Percentiles rank a stretch among this genome's conserved stretches.
Evolutionary conservation across 2,888 invertebrate species (phyloP).

Genomic region (Tinea semifulvella): DNA sequence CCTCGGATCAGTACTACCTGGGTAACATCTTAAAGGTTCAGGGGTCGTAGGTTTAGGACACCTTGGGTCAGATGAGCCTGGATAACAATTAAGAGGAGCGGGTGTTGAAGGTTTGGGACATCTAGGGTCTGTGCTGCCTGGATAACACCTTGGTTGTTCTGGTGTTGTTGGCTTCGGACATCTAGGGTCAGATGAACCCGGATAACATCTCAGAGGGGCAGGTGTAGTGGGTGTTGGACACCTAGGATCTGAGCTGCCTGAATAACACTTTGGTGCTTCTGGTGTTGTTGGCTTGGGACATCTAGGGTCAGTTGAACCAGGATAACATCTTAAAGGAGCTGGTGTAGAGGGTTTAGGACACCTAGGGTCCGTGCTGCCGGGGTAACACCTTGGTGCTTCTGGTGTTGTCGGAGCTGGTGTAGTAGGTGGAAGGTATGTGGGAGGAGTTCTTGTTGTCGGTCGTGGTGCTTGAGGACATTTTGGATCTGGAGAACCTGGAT

Average conservation of each 20-base stretch:
- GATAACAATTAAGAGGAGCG: conserved; percentile 31
- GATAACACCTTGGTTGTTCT: conserved; percentile 27
- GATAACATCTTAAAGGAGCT: conserved; percentile 24
- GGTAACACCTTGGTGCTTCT: conserved; percentile 28
- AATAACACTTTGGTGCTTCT: conserved; percentile 30
- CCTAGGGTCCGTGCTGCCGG: conserved; percentile 24
- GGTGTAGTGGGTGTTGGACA: conserved; percentile 27
- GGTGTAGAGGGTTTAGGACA: conserved; percentile 31
- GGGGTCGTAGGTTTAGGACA: conserved; percentile 26
- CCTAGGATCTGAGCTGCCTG: conserved; percentile 32
- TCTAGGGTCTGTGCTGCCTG: conserved; percentile 30
- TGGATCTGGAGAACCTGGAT: conserved; percentile 23
- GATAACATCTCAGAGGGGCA: conserved; percentile 27
- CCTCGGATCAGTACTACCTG: conserved; percentile 26
- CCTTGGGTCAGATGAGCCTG: conserved; percentile 33
- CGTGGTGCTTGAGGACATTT: conserved; percentile 24
- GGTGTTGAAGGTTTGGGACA: conserved; percentile 31
- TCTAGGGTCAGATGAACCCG: conserved; percentile 24
- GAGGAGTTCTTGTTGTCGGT: conserved; percentile 25
- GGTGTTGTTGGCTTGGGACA: conserved; percentile 26
- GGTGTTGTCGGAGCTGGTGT: conserved; percentile 19
- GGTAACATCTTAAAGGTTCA: conserved; percentile 23
- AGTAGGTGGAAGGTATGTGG: conserved; percentile 26
- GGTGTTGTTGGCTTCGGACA: conserved; percentile 31
- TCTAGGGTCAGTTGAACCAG: conserved; percentile 23